Base-by-base conservation (phyloP, 1,140 invertebrate species). In the Melipona quadrifasciata region DNA sequence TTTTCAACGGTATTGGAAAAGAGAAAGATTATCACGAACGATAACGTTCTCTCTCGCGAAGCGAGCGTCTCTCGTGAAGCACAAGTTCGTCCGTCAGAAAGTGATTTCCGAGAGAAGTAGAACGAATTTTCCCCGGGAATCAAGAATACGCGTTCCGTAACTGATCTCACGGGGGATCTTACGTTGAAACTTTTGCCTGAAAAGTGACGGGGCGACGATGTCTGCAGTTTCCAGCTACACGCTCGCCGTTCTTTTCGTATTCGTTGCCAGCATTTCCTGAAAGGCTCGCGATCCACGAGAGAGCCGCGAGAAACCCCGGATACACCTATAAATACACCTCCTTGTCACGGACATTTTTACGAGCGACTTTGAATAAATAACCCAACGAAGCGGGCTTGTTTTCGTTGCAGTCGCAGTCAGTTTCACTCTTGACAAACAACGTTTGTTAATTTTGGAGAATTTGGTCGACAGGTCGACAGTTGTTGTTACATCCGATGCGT, bases 321-420 rank as follows among this genome's bases (percentile, higher is more conserved):
- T 47, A 47, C 39, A 39, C 21, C 47, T 86, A 70, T 86, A 87
- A 86, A 82, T 86, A 68, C 68, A 79, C 67, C 27, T 78, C 75
- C 51, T 31, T 19, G 67, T 72, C 72, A 64, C 68, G n/a, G 5
- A 1, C 51, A 27, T 61, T n/a, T 80, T n/a, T 80, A 51, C 17
- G 16, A 10, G 0, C 17, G 14, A 61, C 5, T 47, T 17, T 71
- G 78, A 80, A 71, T 80, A 80, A 80, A 31, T 47, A 68, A 55
- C 39, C 16, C 34, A 17, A 12, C 1, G 4, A 27, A 47, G n/a
- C 61, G 34, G 31, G 5, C 39, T 14, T 58, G 10, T 24, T 31
- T 55, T 19, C 1, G 4, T 57, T 12, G 3, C 2, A 24, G 5
- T 16, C 19, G 2, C 21, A 47, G 21, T 17, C 27, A 17, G 17